phyloP scores from a whole-genome alignment of 2,888 invertebrate genomes.

The Cephus runcator region DNA sequence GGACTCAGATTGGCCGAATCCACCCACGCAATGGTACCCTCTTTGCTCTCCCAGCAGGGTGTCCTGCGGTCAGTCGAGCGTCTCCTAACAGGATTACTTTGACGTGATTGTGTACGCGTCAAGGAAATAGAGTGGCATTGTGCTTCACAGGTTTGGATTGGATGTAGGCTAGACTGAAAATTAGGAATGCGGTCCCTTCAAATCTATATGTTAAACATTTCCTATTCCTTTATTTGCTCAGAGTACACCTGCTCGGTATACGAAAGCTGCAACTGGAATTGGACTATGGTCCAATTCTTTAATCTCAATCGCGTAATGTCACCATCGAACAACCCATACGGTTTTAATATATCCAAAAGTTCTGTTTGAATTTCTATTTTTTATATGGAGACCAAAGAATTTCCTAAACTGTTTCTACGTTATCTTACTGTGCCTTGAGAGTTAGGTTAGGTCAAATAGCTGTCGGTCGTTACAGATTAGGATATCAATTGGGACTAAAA shows the following conservation, averaged over 20 bases:
- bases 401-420: not conserved
- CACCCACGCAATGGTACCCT: slow-evolving; percentile 35
- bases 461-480: not conserved
- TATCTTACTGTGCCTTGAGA: not conserved
- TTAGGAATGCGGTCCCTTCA: slow-evolving; percentile 51
- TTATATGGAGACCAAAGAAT: not conserved
- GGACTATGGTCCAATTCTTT: not conserved
- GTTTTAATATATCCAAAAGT: not conserved
- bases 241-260: slow-evolving; percentile 22
- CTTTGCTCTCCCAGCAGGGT: slow-evolving; percentile 50
- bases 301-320: not conserved
- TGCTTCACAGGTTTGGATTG: slow-evolving; percentile 34
- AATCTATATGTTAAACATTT: slow-evolving; percentile 44
- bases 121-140: slow-evolving; percentile 62
- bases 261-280: not conserved
- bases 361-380: not conserved
- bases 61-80: slow-evolving; percentile 55
- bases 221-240: slow-evolving; percentile 23
- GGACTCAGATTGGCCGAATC: slow-evolving; percentile 29
- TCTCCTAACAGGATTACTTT: slow-evolving; percentile 61
- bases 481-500: not conserved
- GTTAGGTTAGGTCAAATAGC: not conserved
- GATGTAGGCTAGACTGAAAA: slow-evolving; percentile 46
- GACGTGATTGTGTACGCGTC: slow-evolving; percentile 63
- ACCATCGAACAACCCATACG: not conserved